Base-by-base conservation (phyloP, 2,113 vertebrate genomes). In the Trichomycterus rosablanca region DNA sequence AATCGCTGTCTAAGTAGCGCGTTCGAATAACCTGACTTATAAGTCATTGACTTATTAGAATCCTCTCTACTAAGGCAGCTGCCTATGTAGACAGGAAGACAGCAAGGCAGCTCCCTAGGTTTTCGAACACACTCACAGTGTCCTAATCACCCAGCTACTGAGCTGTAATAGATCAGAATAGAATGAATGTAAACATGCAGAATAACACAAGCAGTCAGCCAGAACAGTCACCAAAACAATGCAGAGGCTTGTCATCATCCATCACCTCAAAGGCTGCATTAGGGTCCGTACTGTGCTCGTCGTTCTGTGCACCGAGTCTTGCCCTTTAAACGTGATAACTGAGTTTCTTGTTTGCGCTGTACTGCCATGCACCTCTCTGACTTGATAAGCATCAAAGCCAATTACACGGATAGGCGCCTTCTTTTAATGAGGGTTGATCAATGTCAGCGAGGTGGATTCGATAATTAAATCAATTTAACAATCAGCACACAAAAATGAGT, bases 381-480 rank as follows among this genome's bases (percentile, higher is more conserved):
- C 61, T 46, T 59, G 68, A 73, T 70, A 60, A 46, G 68, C 71
- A 76, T 70, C 74, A 74, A 65, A 68, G 63, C 67, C 46, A 73
- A 68, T 76, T 73, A 70, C 70, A 72, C 68, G 69, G 57, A 51
- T 67, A 64, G 67, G 67, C 60, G 71, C 63, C 64, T 73, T 60
- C 64, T 64, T 56, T 69, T 70, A 74, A 59, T 59, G 11, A 54
- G 67, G 66, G 64, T 56, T 68, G 68, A 76, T 70, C 68, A 76
- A 71, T 74, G 74, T 71, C 71, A 68, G 65, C 58, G 39, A 68
- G 59, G 60, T 63, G 51, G 56, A 65, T 56, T 65, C 71, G 48
- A 74, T 71, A 73, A 74, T 74, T 63, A 73, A 71, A 74, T 76
- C 68, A 76, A 71, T 74, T 76, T 61, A 76, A 66, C 71, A 76